Evolutionary conservation across 2,888 invertebrate species (phyloP), one percentile per base, ranked within the genome.

Genomic region (Hesperia comma): DNA sequence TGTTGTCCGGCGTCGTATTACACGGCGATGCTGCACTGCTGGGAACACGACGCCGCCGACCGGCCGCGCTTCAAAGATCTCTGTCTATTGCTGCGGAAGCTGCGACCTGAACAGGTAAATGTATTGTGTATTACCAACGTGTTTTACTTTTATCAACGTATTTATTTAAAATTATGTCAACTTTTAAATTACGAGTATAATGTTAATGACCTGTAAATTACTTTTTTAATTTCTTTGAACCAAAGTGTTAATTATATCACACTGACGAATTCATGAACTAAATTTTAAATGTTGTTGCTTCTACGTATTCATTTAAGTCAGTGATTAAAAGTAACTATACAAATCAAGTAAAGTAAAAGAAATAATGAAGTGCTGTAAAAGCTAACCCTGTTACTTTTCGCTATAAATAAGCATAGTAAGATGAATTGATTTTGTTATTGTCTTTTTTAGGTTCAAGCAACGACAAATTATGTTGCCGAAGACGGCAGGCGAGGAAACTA

Each of bases 1-100:
- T 97, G 97, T 79, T 99, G 99, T 81, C 98, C 99, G 0, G 95
- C 96, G 73, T 98, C 98, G 49, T 98, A 98, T 85, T 99, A 98
- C 83, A 94, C 95, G 8, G 88, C 98, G 12, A 99, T 99, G 99
- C 93, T 96, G 74, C 97, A 98, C 81, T 99, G 99, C 84, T 99
- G 99, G 99, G 95, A 97, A 69, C 98, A 99, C 81, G 98, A 99
- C 75, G 96, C 98, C 0, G 94, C 94, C 41, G 95, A 96, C 73
- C 93, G 99, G 69, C 99, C 99, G 0, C 97, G 96, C 70, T 99
- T 99, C 84, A 94, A 95, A 58, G 98, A 99, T 71, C 94, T 99
- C 26, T 95, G 95, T 61, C 94, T 94, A 14, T 93, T 95, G 62
- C 85, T 99, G 72, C 96, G 97, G 0, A 97, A 97, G 79, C 96